Evolutionary conservation across 2,113 vertebrate species (phyloP).

Genomic region (Nettapus auritus): DNA sequence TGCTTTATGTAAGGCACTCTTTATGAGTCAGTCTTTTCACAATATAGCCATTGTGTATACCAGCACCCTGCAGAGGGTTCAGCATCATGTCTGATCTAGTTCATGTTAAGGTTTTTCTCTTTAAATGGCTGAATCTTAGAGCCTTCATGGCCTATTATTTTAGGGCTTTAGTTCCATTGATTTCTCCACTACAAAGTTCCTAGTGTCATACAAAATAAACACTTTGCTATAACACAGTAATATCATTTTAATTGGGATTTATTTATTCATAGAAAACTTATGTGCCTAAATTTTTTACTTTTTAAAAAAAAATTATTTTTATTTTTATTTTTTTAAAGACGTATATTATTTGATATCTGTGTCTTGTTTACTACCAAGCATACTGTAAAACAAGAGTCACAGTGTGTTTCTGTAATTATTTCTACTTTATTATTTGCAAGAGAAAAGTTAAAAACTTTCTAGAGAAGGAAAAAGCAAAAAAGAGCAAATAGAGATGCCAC

Average conservation of each 20-base stretch:
- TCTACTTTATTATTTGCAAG: neutral
- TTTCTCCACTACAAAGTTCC: neutral
- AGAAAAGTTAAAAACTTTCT: neutral
- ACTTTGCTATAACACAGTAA: neutral
- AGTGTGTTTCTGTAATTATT: neutral
- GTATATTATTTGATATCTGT: neutral
- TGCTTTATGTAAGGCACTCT: constrained; percentile 23
- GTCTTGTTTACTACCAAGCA: neutral
- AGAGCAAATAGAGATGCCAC: neutral
- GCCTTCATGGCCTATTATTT: neutral
- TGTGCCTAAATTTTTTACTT: neutral
- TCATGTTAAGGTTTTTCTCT: neutral
- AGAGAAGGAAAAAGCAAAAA: neutral
- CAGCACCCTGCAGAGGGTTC: constrained; percentile 6
- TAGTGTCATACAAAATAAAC: neutral
- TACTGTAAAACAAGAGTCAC: neutral
- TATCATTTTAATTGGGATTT: neutral
- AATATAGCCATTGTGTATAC: constrained; percentile 5
- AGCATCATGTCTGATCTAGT: constrained; percentile 13
- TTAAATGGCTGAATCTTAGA: neutral
- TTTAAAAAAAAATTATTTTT: neutral
- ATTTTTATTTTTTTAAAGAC: no score
- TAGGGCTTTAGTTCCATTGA: neutral
- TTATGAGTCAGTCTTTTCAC: constrained; percentile 49
- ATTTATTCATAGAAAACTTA: neutral